Evolutionary conservation across 2,797 vertebrate species (phyloP).

Genomic region (Eutrigla gurnardus): DNA sequence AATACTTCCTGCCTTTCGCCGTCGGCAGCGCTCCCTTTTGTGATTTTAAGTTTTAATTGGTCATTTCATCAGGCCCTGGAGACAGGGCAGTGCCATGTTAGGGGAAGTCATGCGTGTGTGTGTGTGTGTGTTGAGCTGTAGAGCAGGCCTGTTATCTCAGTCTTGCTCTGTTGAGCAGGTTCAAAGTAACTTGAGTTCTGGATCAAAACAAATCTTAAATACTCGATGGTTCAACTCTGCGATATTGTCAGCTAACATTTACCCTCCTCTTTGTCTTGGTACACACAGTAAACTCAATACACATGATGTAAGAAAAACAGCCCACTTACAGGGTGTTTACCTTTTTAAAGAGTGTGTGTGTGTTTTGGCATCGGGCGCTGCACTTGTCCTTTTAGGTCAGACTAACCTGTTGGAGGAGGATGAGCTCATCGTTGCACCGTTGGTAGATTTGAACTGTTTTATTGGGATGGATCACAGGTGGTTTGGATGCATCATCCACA

Average conservation of each 20-base stretch:
- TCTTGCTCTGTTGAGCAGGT: conserved; percentile 63
- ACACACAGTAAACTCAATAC: background rate
- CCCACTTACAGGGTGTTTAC: conserved; percentile 1
- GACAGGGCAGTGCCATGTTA: conserved; percentile 56
- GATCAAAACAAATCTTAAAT: conserved; percentile 31
- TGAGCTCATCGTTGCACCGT: conserved; percentile 38
- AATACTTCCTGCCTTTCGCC: background rate
- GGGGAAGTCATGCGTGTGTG: conserved; percentile 46
- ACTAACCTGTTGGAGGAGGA: conserved; percentile 26
- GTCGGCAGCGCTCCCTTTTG: background rate
- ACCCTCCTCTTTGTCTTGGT: conserved; percentile 1
- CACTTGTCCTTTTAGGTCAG: background rate
- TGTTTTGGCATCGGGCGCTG: background rate
- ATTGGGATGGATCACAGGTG: background rate
- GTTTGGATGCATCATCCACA: background rate
- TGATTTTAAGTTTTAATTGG: conserved; percentile 57
- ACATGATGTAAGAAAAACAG: conserved; percentile 6
- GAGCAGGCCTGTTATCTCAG: conserved; percentile 43
- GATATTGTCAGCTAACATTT: background rate
- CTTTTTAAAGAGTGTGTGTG: conserved; percentile 10
- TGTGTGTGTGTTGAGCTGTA: conserved; percentile 24
- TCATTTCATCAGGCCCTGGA: conserved; percentile 49
- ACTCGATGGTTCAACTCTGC: conserved; percentile 7
- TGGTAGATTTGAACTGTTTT: background rate
- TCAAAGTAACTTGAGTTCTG: conserved; percentile 55